These are phyloP conservation scores for Cyanoramphus novaezelandiae DNA, from an alignment of 2,113 vertebrate genomes.

Conservation along the genomic window DNA sequence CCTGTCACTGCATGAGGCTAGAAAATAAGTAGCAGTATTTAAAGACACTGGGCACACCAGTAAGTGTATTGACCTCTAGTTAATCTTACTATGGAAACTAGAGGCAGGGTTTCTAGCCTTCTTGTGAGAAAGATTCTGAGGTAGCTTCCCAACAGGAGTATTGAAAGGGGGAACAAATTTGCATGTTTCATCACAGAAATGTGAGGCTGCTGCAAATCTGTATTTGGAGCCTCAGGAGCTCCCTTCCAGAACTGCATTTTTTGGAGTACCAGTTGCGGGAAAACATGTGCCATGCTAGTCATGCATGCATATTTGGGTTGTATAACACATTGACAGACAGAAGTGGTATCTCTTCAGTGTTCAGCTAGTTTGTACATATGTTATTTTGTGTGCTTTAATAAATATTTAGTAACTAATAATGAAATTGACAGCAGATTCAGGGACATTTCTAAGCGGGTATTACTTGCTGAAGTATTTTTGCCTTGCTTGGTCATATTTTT, in stretches of 20 bases:
- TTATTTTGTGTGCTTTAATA: neutral
- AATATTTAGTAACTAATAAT: neutral
- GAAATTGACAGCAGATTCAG: neutral
- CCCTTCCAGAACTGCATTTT: neutral
- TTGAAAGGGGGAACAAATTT: neutral
- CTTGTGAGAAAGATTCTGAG: neutral
- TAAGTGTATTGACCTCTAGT: neutral
- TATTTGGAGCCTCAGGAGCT: neutral
- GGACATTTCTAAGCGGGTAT: neutral
- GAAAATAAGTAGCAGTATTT: neutral
- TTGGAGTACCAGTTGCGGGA: neutral
- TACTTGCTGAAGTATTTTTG: neutral
- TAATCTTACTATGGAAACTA: neutral
- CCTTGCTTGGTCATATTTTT: neutral
- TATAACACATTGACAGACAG: neutral
- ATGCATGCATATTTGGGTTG: rapidly evolving
- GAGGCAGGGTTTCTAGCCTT: neutral
- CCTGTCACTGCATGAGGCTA: neutral
- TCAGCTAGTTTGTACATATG: neutral
- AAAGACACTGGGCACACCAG: rapidly evolving
- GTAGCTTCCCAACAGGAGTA: neutral
- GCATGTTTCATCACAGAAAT: neutral
- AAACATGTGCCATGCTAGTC: neutral
- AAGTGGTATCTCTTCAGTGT: neutral
- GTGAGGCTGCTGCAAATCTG: neutral